Base-by-base conservation (phyloP, 2,797 vertebrate genomes). In the Coilia nasus region DNA sequence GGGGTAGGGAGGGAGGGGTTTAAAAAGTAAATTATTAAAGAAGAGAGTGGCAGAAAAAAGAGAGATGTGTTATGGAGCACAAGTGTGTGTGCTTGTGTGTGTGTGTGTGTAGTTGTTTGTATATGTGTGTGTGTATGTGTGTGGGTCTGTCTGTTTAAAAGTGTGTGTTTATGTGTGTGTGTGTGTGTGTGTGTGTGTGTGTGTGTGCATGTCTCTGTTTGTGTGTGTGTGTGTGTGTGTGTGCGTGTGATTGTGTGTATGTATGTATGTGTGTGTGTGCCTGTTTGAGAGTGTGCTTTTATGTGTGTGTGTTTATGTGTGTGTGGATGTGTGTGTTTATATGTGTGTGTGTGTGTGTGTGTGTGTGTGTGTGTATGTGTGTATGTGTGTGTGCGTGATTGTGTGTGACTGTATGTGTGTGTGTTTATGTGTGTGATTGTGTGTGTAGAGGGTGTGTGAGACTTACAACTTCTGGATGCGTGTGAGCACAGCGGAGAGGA, bases 391-490 rank as follows among this genome's bases (percentile, higher is more conserved):
- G 23, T 64, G n/a, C 23, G 62, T 64, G 62, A 23, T 4, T 64
- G 59, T 60, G 21, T 60, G 59, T 21, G 21, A 1, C 28, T 59
- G 47, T 75, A 2, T 28, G 35, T 80, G 67, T 28, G 28, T 81
- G 44, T 19, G 59, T 62, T 17, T n/a, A 19, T 62, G 59, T 23
- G 59, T 23, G 59, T 62, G 59, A 21, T 17, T n/a, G n/a, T 62
- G n/a, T 64, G 62, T 28, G 62, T 47, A 41, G 50, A 10, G 50
- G 7, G 50, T 57, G 60, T 62, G 81, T 64, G 41, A 41, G 35
- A 94, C 98, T 98, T 94, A 99, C 98, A 98, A 99, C 90, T 98
- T 97, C 95, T 99, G 98, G 90, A 99, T 99, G 87, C 98, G 96
- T 21, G 97, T 97, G 82, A 99, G 97, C 10, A 99, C 95, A 0